Evolutionary conservation across 2,797 vertebrate species (phyloP).

Genomic region (Cirrhinus mrigala): DNA sequence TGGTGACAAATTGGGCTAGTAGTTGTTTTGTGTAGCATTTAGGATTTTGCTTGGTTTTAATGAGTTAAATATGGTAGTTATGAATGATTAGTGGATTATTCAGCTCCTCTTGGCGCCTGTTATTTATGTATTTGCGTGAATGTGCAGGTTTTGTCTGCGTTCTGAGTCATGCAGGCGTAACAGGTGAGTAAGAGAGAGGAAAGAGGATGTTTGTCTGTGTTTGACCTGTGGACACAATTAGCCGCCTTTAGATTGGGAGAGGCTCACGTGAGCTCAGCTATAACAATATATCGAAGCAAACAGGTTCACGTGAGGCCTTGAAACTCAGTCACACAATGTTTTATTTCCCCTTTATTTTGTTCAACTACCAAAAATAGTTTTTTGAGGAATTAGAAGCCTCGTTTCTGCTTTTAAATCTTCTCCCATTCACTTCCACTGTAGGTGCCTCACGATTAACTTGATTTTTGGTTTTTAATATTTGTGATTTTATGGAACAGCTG

Average conservation of each 20-base stretch:
- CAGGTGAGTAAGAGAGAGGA: slow-evolving; percentile 27
- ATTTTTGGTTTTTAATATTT: not conserved
- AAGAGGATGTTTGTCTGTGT: slow-evolving; percentile 47
- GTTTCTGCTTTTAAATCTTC: not conserved
- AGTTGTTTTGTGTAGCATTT: not conserved
- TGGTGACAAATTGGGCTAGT: not conserved
- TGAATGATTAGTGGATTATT: not conserved
- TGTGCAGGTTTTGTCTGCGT: slow-evolving; percentile 1
- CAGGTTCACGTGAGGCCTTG: slow-evolving; percentile 11
- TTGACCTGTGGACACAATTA: slow-evolving; percentile 50
- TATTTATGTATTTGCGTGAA: not conserved
- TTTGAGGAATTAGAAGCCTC: not conserved
- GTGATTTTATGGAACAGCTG: not conserved
- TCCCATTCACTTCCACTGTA: not conserved
- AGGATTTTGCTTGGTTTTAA: not conserved
- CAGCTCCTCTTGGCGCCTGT: not conserved
- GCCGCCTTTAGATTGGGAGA: slow-evolving; percentile 43
- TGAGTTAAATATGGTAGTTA: not conserved
- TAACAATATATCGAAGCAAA: slow-evolving; percentile 28
- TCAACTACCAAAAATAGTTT: not conserved
- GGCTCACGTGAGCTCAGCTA: slow-evolving; percentile 39
- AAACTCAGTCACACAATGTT: not conserved
- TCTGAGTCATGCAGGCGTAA: slow-evolving; percentile 29
- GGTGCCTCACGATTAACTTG: not conserved
- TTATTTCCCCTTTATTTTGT: not conserved